Evolutionary conservation across 2,888 invertebrate species (phyloP).

Genomic region (Dinocampus coccinellae): DNA sequence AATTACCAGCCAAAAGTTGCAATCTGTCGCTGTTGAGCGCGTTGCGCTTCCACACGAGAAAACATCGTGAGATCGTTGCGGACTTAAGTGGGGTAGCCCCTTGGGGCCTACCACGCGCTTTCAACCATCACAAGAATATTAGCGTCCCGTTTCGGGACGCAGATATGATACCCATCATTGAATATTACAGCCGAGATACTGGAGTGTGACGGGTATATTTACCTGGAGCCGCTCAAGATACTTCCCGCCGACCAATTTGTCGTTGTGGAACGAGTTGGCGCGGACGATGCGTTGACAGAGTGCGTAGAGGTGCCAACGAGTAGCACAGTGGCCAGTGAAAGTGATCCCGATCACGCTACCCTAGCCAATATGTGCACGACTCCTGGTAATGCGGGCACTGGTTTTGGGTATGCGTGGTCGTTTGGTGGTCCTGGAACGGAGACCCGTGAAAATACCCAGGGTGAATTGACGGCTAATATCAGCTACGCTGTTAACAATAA

Average conservation of each 20-base stretch:
- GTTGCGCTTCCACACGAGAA: not conserved
- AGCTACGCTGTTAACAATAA: conserved; percentile 67
- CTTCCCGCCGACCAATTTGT: conserved; percentile 68
- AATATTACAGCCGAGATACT: conserved; percentile 57
- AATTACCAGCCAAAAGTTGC: not conserved
- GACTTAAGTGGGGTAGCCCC: not conserved
- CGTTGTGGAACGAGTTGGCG: conserved; percentile 62
- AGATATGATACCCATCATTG: conserved; percentile 59
- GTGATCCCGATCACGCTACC: conserved; percentile 55
- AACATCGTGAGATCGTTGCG: not conserved
- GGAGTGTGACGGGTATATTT: conserved; percentile 67
- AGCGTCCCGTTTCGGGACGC: conserved; percentile 43
- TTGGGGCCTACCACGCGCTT: not conserved
- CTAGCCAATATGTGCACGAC: conserved; percentile 68
- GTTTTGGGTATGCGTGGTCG: conserved; percentile 68
- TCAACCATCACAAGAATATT: conserved; percentile 2
- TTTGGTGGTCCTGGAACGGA: conserved; percentile 65
- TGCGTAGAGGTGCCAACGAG: conserved; percentile 42
- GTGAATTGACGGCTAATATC: conserved; percentile 63
- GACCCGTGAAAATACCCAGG: conserved; percentile 63
- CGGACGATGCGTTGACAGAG: conserved; percentile 64
- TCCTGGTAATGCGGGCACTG: conserved; percentile 66
- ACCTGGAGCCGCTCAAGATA: conserved; percentile 67
- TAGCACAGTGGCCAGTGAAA: conserved; percentile 45
- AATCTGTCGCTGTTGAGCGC: not conserved